These are phyloP conservation scores for Ceratina japonica DNA, from an alignment of 1,140 invertebrate species.

Conservation along the genomic window DNA sequence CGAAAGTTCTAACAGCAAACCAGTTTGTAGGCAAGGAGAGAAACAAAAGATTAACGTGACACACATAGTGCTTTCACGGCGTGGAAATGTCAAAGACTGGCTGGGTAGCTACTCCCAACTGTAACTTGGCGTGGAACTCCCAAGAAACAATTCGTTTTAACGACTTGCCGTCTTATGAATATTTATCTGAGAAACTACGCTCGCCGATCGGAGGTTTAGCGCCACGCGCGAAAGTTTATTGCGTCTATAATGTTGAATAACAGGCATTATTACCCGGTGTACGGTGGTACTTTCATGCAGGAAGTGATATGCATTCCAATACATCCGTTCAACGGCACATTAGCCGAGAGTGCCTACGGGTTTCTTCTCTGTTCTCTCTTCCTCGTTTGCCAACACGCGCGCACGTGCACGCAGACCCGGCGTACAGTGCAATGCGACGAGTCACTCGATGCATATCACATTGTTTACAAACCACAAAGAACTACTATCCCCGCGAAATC, in stretches of 20 bases:
- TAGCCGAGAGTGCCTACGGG: constrained; percentile 54
- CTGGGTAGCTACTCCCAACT: too few species aligned
- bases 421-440: not conserved
- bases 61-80: not conserved
- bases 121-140: not conserved
- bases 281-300: constrained; percentile 48
- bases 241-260: constrained; percentile 21
- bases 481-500: constrained; percentile 37
- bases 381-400: constrained; percentile 15
- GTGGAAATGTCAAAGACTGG: not conserved
- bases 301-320: constrained; percentile 71
- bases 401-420: constrained; percentile 5
- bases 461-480: constrained; percentile 50
- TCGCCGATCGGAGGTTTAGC: not conserved
- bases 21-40: constrained; percentile 18
- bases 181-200: not conserved
- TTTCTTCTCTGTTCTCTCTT: constrained; percentile 50
- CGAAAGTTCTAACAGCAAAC: constrained; percentile 32
- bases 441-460: constrained; percentile 31
- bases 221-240: constrained; percentile 12
- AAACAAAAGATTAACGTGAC: not conserved
- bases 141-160: too few species aligned
- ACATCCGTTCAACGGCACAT: constrained; percentile 68
- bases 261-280: constrained; percentile 33
- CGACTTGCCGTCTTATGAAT: not conserved